Evolutionary conservation across 2,113 vertebrate species (phyloP), one percentile per base, ranked within the genome.

Genomic region (Anas platyrhynchos): DNA sequence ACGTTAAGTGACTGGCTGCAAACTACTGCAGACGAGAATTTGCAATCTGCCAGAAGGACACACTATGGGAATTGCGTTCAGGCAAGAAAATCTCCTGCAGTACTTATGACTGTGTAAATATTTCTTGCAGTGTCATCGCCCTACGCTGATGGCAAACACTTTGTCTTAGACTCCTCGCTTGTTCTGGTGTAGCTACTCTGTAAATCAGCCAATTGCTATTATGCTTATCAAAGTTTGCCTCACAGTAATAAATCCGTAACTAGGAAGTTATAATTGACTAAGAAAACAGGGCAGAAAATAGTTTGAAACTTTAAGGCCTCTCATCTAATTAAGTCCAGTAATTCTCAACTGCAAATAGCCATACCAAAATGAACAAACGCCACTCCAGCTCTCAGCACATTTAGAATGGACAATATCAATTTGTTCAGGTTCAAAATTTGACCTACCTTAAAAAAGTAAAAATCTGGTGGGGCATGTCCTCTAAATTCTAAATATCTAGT

Each of bases 401-500:
- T 97, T 93, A 96, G 44, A 95, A 95, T 93, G 88, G 94, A 96
- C 83, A 96, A 94, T 94, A 94, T 69, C 73, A 92, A 86, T 48
- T 95, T 88, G 79, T 59, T 96, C 93, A 88, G 90, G 83, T 92
- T 95, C 81, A 92, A 96, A 92, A 93, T 91, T 94, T 87, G 92
- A 97, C 93, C 96, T 97, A 96, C 93, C 90, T 96, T 96, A 94
- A 90, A 94, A 96, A 95, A 95, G 95, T 94, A 95, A 96, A 96
- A 96, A 96, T 94, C 96, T 95, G 91, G 93, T 89, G 36, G 91
- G 94, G 75, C 59, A 95, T 96, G 95, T 97, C 96, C 91, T 97
- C 95, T 97, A 97, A 97, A 96, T 91, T 96, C 89, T 97, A 97
- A 97, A 94, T 85, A 96, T 96, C 95, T 96, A 96, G 84, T 96